A percentile compares a stretch with the other conserved stretches of the same genome.
These are phyloP conservation scores for Diorhabda carinulata DNA, from an alignment of 1,140 invertebrate species.

Conservation along the genomic window DNA sequence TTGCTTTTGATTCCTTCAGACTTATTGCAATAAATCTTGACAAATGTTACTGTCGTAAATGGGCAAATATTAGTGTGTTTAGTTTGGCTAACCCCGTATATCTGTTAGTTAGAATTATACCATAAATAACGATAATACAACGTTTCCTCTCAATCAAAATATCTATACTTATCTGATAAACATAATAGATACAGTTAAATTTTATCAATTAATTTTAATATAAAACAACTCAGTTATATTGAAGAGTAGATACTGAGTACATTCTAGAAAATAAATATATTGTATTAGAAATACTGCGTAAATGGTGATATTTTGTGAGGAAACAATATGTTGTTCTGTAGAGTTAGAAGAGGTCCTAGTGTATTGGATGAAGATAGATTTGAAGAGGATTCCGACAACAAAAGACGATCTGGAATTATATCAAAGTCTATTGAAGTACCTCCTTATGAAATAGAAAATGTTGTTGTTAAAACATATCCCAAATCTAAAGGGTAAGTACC, in stretches of 20 bases:
- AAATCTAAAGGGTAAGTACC: slow-evolving; percentile 8
- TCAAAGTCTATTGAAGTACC: background rate
- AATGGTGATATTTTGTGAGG: background rate
- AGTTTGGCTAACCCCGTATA: no score
- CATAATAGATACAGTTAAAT: background rate
- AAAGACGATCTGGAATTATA: slow-evolving; percentile 7
- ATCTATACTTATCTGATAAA: slow-evolving; percentile 1
- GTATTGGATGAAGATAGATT: background rate
- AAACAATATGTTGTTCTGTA: slow-evolving; percentile 10
- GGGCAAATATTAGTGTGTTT: no score
- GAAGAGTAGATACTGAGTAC: background rate
- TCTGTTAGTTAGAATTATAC: no score
- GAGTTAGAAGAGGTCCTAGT: background rate
- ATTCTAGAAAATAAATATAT: background rate
- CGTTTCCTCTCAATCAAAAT: background rate
- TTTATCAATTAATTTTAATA: slow-evolving; percentile 3
- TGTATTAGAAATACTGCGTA: background rate
- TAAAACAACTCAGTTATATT: background rate
- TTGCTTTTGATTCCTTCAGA: no score
- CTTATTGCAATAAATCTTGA: no score
- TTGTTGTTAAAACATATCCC: slow-evolving; percentile 8
- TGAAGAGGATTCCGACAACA: background rate
- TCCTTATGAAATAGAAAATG: background rate
- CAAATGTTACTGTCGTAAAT: no score
- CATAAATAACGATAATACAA: background rate